Percentiles rank a stretch among this genome's conserved stretches.
These are phyloP conservation scores for Oscheius sp. DNA, from an alignment of 2,888 invertebrate species.

Conservation along the genomic window DNA sequence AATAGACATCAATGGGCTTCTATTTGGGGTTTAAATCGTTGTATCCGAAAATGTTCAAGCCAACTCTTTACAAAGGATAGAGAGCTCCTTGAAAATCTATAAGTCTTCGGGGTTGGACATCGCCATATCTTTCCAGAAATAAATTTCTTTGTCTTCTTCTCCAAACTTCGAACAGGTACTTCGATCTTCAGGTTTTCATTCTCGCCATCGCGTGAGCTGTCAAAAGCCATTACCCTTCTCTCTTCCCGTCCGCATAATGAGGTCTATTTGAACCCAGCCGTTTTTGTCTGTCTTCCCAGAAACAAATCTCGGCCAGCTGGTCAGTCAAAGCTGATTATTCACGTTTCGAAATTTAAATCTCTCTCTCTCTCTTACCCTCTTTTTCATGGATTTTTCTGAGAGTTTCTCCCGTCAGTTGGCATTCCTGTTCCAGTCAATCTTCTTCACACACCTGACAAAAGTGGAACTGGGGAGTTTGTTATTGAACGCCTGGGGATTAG, in stretches of 20 bases:
- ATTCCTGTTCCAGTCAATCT: neutral
- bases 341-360: neutral
- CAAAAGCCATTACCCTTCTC: neutral
- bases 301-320: neutral
- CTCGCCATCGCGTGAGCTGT: neutral
- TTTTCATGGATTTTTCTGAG: too few relatives aligned
- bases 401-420: neutral
- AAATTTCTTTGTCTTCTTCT: neutral
- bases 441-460: neutral
- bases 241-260: neutral
- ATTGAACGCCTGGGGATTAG: neutral
- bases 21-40: too few relatives aligned
- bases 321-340: neutral
- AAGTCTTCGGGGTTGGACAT: too few relatives aligned
- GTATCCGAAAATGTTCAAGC: too few relatives aligned
- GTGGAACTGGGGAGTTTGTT: slow-evolving; percentile 5
- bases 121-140: too few relatives aligned
- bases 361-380: too few relatives aligned
- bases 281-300: neutral
- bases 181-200: neutral
- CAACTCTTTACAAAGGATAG: too few relatives aligned
- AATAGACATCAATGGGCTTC: too few relatives aligned
- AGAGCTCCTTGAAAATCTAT: too few relatives aligned
- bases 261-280: neutral
- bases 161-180: neutral